Base-by-base conservation (phyloP, 2,888 invertebrate genomes). In the Aspidapion aeneum region DNA sequence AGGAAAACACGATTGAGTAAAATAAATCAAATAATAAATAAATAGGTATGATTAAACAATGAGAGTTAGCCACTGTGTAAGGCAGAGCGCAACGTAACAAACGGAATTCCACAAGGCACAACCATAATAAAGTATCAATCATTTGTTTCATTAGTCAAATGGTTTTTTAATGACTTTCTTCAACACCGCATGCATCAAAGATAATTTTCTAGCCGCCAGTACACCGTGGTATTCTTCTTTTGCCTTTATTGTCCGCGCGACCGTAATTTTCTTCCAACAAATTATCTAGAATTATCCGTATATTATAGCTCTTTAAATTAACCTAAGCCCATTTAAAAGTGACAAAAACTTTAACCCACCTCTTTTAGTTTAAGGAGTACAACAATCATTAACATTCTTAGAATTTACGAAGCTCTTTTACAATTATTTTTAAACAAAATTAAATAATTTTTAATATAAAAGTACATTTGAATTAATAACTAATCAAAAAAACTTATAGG, bases 141-240 rank as follows among this genome's bases (percentile, higher is more conserved):
- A 77, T 75, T 74, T 75, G 74, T 75, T 76, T 76, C 76, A 77
- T 77, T 77, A 77, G 77, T 75, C 74, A 75, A 75, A 75, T 77
- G 74, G 73, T 73, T 76, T 76, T 76, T 76, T 75, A 77, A 76
- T 76, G 76, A 76, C 75, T 73, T 73, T 72, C 71, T 72, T 72
- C 70, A 69, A 67, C 69, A 65, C 70, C 70, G 69, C 67, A 63
- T 66, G 64, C 64, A 60, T 60, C 68, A 69, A 68, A 67, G 66
- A 64, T 64, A 64, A 66, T 67, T n/a, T 66, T 63, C 66, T 64
- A 52, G 17, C 19, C 52, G 52, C 52, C 52, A 52, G 52, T 35
- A 35, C 35, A 35, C 35, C 35, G 35, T 7, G 35, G 60, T 65
- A 56, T 58, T 60, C 60, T 54, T 54, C 18, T 54, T 56, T 19